Evolutionary conservation across 2,113 vertebrate genomes (phyloP), one percentile per base, ranked within the genome.

Genomic region (Morone chrysops): DNA sequence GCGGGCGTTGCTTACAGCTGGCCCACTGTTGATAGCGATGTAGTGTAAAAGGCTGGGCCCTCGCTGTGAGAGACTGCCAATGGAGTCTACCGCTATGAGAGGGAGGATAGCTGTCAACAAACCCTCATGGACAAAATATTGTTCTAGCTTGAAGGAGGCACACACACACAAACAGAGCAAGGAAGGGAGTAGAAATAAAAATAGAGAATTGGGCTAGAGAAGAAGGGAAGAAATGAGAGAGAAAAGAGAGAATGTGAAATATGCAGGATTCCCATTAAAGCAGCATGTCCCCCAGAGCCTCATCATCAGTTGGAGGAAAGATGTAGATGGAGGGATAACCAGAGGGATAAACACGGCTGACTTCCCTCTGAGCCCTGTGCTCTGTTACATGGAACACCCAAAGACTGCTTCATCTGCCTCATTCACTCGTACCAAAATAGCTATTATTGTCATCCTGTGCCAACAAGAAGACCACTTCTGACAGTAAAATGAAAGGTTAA

Each of bases 301-400:
- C 83, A 66, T 92, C 87, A 86, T 91, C 84, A 88, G 87, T 81
- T 70, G 72, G 78, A 89, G 81, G 74, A 70, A 84, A 87, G 82
- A 89, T 89, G 84, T 87, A 89, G 93, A 91, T 71, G 40, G 81
- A 86, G 86, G 89, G 84, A 90, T 92, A 94, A 94, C 92, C 91
- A 75, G 89, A 92, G 93, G 92, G 90, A 89, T 92, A 92, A 94
- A 94, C 93, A 92, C 45, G 14, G 53, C 89, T 83, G 74, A 90
- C 85, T 88, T 90, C 68, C 88, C 82, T 80, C 83, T 85, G 87
- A 87, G 91, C 81, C 77, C 43, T 66, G 60, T 67, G 78, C 83
- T 82, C 71, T 69, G 43, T 78, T 79, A 82, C 80, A 75, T 53
- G 47, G 60, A 90, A 86, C 81, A 90, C 62, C 78, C 69, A 78